Conservation (phyloP, 1,140 invertebrate genomes). For the Philopotamus ludificatus region DNA sequence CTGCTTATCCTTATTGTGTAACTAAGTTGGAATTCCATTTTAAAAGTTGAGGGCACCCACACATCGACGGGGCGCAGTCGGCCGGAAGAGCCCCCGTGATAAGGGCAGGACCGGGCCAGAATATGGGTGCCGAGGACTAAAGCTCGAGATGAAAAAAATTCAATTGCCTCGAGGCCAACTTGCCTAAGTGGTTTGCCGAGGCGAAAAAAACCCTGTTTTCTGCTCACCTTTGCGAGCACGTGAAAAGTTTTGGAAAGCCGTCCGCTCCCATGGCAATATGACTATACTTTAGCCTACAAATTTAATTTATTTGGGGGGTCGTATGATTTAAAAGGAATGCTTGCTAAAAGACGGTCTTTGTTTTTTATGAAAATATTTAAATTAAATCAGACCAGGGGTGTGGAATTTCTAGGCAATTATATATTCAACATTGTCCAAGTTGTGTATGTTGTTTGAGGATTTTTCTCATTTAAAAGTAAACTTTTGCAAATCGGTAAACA, state of each 20-base stretch:
- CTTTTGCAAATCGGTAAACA: no score
- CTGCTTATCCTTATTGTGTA: conserved; percentile 20
- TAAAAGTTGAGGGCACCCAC: conserved; percentile 17
- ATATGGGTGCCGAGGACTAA: not conserved
- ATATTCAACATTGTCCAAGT: no score
- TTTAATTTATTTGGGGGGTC: not conserved
- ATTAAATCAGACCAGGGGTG: not conserved
- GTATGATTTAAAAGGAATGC: no score
- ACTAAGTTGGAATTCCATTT: conserved; percentile 18
- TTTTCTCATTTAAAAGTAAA: no score
- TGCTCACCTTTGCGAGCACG: not conserved
- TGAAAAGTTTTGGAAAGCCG: not conserved
- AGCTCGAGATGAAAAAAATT: conserved; percentile 40
- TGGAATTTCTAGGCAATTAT: not conserved
- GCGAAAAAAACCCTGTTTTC: conserved; percentile 16
- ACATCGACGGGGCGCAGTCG: conserved; percentile 6
- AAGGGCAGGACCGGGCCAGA: not conserved
- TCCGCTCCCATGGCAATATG: not conserved
- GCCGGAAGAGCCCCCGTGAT: conserved; percentile 11
- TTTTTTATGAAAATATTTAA: no score
- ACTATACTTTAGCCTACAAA: not conserved
- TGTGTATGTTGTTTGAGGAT: no score
- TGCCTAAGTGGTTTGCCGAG: conserved; percentile 23
- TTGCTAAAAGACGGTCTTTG: no score
- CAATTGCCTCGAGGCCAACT: conserved; percentile 29